Evolutionary conservation across 1,140 invertebrate genomes (phyloP).

Genomic region (Watersipora subatra): DNA sequence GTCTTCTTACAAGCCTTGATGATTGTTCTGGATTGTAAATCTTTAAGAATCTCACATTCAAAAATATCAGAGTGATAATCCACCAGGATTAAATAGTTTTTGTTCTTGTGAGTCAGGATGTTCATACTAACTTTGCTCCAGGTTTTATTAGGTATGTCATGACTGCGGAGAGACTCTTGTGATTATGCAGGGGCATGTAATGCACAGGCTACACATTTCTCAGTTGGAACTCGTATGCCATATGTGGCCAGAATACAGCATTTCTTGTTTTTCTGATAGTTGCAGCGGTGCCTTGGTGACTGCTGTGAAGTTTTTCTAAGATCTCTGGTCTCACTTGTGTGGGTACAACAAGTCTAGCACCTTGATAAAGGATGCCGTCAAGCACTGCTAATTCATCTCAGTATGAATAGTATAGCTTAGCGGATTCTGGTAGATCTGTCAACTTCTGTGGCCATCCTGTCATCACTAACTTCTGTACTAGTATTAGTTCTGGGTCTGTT

Average conservation of each 20-base stretch:
- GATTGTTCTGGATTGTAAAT: constrained; percentile 3
- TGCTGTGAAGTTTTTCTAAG: constrained; percentile 11
- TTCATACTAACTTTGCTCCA: constrained; percentile 8
- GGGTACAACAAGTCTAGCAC: constrained; percentile 13
- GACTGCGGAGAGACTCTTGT: constrained; percentile 3
- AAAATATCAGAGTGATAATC: constrained; percentile 13
- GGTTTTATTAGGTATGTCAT: constrained; percentile 5
- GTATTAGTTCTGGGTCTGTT: too few species aligned
- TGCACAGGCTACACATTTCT: constrained; percentile 2
- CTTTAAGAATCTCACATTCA: constrained; percentile 9
- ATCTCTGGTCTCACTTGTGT: constrained; percentile 1
- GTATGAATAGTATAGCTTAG: constrained; percentile 12
- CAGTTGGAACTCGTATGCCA: constrained; percentile 12
- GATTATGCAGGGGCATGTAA: not conserved
- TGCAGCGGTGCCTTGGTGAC: constrained; percentile 11
- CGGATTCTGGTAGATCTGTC: not conserved
- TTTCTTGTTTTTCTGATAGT: constrained; percentile 13
- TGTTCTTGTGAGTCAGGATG: not conserved
- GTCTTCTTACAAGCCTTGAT: constrained; percentile 8
- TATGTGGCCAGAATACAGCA: constrained; percentile 15
- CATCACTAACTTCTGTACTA: too few species aligned
- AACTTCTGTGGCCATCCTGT: constrained; percentile 9
- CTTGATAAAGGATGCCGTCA: constrained; percentile 15
- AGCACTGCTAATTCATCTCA: constrained; percentile 15
- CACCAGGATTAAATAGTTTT: constrained; percentile 9